phyloP scores from a whole-genome alignment of 1,140 invertebrate species.

The Drosophila lacteicornis region DNA sequence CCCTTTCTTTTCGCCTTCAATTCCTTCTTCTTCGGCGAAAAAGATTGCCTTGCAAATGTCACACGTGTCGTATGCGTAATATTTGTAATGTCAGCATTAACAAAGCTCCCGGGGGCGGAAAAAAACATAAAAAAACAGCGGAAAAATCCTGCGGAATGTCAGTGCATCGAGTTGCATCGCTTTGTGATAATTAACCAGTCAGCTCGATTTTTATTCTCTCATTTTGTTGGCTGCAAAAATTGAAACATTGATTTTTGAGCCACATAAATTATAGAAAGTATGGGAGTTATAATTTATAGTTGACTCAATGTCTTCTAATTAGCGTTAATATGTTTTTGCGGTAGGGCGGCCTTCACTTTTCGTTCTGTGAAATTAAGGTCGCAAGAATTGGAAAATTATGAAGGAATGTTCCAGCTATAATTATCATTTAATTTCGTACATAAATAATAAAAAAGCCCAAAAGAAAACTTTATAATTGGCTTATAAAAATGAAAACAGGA shows the following conservation, averaged over 20 bases:
- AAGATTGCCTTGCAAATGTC: conserved; percentile 24
- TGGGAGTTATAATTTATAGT: conserved; percentile 24
- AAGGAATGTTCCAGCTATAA: background rate
- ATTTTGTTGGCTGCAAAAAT: conserved; percentile 10
- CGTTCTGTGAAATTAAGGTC: background rate
- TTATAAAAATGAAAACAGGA: background rate
- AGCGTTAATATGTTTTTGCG: conserved; percentile 26
- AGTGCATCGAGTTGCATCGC: conserved; percentile 3
- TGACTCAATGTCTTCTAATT: conserved; percentile 46
- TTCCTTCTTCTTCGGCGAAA: background rate
- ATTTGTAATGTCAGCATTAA: conserved; percentile 35
- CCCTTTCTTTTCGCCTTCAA: background rate
- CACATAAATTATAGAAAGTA: background rate
- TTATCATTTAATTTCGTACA: background rate
- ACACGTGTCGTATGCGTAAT: conserved; percentile 50
- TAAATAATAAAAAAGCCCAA: background rate
- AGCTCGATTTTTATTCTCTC: background rate
- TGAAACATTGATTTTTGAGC: background rate
- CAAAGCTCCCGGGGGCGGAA: background rate
- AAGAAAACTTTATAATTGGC: conserved; percentile 8
- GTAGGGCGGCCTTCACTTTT: too few relatives aligned
- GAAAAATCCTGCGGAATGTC: background rate
- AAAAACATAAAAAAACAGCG: too few relatives aligned
- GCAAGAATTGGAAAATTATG: background rate
- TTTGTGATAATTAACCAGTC: conserved; percentile 10